phyloP scores from a whole-genome alignment of 2,113 vertebrate species.

The Trinectes maculatus region DNA sequence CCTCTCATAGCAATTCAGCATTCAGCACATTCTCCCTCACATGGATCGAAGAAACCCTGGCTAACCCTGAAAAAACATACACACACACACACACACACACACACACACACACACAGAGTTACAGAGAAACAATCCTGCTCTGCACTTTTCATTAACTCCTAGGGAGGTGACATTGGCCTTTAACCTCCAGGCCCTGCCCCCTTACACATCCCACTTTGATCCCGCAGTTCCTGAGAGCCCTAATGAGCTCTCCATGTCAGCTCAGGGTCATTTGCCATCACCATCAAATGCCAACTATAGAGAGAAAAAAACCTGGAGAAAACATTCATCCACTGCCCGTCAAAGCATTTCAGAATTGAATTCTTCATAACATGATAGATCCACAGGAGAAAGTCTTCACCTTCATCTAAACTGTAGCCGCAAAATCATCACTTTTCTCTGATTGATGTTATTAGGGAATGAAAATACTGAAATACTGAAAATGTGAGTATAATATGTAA shows the following conservation, averaged over 20 bases:
- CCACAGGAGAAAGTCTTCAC: background rate
- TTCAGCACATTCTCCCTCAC: constrained; percentile 30
- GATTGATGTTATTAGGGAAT: too few relatives aligned
- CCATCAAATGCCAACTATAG: constrained; percentile 15
- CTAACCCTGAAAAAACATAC: background rate
- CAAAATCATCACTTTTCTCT: too few relatives aligned
- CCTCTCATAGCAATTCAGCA: constrained; percentile 7
- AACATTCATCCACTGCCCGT: background rate
- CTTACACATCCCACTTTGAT: constrained; percentile 51
- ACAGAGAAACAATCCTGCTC: constrained; percentile 11
- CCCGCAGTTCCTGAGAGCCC: constrained; percentile 25
- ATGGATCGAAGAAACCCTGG: constrained; percentile 2
- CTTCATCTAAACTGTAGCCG: background rate
- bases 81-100: background rate
- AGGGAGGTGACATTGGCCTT: constrained; percentile 32
- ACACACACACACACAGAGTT: constrained; percentile 5
- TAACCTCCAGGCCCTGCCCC: constrained; percentile 41
- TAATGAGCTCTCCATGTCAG: constrained; percentile 57
- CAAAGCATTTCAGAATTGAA: constrained; percentile 2
- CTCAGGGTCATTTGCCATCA: constrained; percentile 39
- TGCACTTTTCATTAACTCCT: constrained; percentile 45
- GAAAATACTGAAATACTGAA: too few relatives aligned
- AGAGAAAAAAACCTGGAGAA: background rate
- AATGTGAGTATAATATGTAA: background rate
- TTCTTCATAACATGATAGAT: background rate